These are phyloP conservation scores for Ptychobarbus kaznakovi DNA, from an alignment of 2,797 vertebrate genomes.

Conservation along the genomic window DNA sequence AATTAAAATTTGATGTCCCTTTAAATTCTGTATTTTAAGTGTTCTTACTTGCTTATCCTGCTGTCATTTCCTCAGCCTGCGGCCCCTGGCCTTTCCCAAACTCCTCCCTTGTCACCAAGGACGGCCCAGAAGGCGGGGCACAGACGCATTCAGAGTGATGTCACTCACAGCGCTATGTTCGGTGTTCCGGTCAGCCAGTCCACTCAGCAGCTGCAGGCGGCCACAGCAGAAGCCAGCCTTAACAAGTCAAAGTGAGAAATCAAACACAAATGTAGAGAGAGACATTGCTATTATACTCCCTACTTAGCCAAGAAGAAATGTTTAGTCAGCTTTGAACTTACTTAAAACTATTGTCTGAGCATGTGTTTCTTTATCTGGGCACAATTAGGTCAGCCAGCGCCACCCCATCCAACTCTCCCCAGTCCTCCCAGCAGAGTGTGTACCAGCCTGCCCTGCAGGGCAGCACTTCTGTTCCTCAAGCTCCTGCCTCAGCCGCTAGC, in stretches of 20 bases:
- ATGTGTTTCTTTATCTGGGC: background rate
- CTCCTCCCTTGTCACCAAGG: conserved; percentile 90
- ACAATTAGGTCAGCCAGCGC: conserved; percentile 81
- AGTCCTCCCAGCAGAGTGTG: conserved; percentile 84
- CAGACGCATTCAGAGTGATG: conserved; percentile 85
- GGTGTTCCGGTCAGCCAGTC: conserved; percentile 83
- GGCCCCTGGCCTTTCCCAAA: conserved; percentile 75
- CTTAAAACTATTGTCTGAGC: background rate
- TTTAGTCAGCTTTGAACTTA: background rate
- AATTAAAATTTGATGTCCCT: background rate
- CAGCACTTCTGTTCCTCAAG: conserved; percentile 34
- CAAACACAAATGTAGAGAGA: background rate
- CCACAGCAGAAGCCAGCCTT: conserved; percentile 83
- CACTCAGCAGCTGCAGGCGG: conserved; percentile 85
- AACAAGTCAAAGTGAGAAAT: conserved; percentile 87
- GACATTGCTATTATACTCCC: background rate
- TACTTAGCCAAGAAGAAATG: background rate
- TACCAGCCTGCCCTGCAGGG: conserved; percentile 76
- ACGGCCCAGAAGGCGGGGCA: conserved; percentile 84
- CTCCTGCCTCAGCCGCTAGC: conserved; percentile 56
- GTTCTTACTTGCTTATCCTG: background rate
- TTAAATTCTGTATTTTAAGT: background rate
- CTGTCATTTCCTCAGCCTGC: conserved; percentile 41
- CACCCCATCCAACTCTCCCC: conserved; percentile 82
- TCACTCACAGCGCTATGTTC: conserved; percentile 81